Conservation (phyloP, 2,888 invertebrate genomes). For the Diplolepis rosae region DNA sequence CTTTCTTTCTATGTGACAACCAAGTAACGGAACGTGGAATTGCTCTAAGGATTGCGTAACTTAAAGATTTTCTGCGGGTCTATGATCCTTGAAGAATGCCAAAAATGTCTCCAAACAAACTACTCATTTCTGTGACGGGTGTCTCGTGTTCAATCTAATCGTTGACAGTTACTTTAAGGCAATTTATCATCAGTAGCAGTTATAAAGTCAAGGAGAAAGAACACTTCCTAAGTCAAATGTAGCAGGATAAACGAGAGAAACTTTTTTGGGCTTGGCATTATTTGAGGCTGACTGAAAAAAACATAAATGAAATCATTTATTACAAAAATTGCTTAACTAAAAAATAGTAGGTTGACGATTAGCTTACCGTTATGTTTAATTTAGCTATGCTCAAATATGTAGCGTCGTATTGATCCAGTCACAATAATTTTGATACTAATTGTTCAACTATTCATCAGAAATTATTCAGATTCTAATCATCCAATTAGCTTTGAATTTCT, state of each 20-base stretch:
- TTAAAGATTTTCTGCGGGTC: constrained; percentile 1
- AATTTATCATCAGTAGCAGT: neutral
- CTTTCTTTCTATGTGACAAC: neutral
- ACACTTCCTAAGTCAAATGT: neutral
- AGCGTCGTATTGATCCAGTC: too few species aligned
- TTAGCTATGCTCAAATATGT: too few species aligned
- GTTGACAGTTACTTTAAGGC: constrained; percentile 2
- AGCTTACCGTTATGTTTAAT: too few species aligned
- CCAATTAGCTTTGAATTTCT: too few species aligned
- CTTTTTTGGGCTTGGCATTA: neutral
- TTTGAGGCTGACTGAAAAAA: neutral
- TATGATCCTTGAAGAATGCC: neutral
- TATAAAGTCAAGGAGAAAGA: neutral
- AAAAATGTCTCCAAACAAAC: constrained; percentile 6
- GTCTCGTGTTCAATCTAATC: constrained; percentile 39
- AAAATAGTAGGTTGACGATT: too few species aligned
- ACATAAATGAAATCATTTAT: neutral
- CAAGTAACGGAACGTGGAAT: neutral
- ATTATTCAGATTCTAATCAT: too few species aligned
- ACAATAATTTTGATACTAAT: too few species aligned
- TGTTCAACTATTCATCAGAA: too few species aligned
- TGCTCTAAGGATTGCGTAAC: neutral
- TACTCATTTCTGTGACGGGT: constrained; percentile 25
- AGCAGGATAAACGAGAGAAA: neutral
- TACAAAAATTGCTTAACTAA: too few species aligned